Evolutionary conservation across 1,140 invertebrate genomes (phyloP).

Genomic region (Apolygus lucorum): DNA sequence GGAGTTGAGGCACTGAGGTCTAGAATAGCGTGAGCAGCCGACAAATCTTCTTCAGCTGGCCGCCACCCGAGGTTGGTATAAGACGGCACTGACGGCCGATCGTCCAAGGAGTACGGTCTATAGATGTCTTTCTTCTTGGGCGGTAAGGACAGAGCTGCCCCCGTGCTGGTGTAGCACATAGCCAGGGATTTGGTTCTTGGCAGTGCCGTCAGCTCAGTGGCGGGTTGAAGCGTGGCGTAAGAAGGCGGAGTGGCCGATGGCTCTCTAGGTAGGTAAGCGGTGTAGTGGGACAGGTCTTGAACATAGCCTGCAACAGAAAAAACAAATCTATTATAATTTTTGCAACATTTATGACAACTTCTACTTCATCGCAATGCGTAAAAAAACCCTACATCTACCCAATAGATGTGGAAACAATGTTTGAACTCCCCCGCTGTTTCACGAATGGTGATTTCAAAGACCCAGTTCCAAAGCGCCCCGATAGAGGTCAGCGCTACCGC

Average conservation of each 20-base stretch:
- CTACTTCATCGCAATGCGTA: too few relatives aligned
- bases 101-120: constrained; percentile 69
- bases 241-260: constrained; percentile 38
- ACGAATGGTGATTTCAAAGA: too few relatives aligned
- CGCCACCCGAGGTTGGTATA: constrained; percentile 36
- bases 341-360: too few relatives aligned
- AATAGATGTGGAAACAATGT: too few relatives aligned
- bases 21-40: constrained; percentile 75
- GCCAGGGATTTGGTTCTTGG: constrained; percentile 48
- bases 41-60: constrained; percentile 54
- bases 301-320: constrained; percentile 44
- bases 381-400: too few relatives aligned
- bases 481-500: too few relatives aligned
- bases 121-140: constrained; percentile 84
- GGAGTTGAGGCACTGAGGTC: constrained; percentile 77
- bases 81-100: constrained; percentile 40
- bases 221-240: constrained; percentile 55
- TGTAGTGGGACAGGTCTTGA: constrained; percentile 38
- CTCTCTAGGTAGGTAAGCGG: constrained; percentile 34
- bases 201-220: constrained; percentile 37
- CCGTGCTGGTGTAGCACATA: constrained; percentile 75
- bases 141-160: constrained; percentile 65
- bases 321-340: too few relatives aligned
- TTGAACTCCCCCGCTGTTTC: too few relatives aligned
- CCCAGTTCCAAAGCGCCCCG: too few relatives aligned